phyloP scores from a whole-genome alignment of 2,797 vertebrate genomes.

The Heteromormyrus szaboi region DNA sequence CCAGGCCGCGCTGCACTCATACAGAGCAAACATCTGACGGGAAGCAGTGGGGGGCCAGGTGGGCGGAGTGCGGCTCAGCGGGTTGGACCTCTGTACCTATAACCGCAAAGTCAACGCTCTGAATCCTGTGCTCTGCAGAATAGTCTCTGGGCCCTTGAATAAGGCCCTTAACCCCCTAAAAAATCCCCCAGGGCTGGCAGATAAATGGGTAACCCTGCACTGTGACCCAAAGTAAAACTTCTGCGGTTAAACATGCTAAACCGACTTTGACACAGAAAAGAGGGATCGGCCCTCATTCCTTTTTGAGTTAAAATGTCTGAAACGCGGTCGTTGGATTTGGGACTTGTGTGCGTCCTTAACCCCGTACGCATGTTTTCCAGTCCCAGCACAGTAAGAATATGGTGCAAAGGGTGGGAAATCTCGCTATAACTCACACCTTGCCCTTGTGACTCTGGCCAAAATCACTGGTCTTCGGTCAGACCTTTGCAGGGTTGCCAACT shows the following conservation, averaged over 20 bases:
- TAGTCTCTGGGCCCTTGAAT: neutral
- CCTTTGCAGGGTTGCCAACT: neutral
- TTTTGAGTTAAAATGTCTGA: neutral
- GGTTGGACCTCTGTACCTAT: neutral
- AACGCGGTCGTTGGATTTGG: neutral
- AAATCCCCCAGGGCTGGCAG: neutral
- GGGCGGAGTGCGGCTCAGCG: neutral
- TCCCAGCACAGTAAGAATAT: neutral
- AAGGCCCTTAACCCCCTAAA: neutral
- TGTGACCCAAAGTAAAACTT: neutral
- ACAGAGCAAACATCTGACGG: neutral
- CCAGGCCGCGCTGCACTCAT: neutral
- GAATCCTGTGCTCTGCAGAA: neutral
- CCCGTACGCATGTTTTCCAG: neutral
- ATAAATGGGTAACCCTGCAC: neutral
- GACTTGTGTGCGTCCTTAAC: neutral
- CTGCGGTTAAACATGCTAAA: neutral
- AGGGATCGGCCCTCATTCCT: neutral
- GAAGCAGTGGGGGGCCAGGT: neutral
- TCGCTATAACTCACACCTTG: neutral
- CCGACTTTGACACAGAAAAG: neutral
- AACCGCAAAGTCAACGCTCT: neutral
- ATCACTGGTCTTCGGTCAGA: neutral
- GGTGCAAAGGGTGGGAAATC: neutral
- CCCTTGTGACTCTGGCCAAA: neutral